Base-by-base conservation (phyloP, 64 coral and sea anemone genomes). In the Pocillopora verrucosa region DNA sequence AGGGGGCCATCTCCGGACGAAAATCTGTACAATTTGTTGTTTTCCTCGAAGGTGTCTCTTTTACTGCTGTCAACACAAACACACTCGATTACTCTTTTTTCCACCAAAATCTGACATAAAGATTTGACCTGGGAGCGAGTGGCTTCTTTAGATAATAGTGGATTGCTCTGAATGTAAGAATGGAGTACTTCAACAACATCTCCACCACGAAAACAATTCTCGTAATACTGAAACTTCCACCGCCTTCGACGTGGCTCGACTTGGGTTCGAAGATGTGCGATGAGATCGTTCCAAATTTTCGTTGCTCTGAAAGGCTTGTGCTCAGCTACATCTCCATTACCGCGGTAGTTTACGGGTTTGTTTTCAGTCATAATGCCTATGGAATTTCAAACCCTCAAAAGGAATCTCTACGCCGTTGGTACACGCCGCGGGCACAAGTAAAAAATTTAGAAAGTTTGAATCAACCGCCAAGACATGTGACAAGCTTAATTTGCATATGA, bases 171-270 rank as follows among this genome's bases (percentile, higher is more conserved):
- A 59, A 99, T 76, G 63, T 93, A 95, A 59, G 87, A 69, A 36
- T 95, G 86, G 16, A 99, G 89, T 62, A 95, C 85, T 51, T 92
- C 89, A 59, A 99, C 63, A 15, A 95, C 69, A 62, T 99, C 97
- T 16, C 87, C 89, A 25, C 97, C 97, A 16, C 79, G 88, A 80
- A 99, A 99, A 69, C 97, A 95, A 34, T 99, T 91, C 69, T 99
- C 97, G 60, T 93, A 95, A 56, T 75, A 78, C 51, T 99, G 94
- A 74, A 99, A 92, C 37, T 99, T 99, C 97, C 97, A 99, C 77
- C 97, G 76, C 56, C 93, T 91, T 79, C 88, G 87, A 68, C 90
- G 87, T 25, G 89, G 77, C 11, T 95, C 97, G 5, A 99, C 67
- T 30, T 89, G 90, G 70, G 84, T 38, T 90, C 70, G 90, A 58